Evolutionary conservation across 2,797 vertebrate species (phyloP).

Genomic region (Tapera naevia): DNA sequence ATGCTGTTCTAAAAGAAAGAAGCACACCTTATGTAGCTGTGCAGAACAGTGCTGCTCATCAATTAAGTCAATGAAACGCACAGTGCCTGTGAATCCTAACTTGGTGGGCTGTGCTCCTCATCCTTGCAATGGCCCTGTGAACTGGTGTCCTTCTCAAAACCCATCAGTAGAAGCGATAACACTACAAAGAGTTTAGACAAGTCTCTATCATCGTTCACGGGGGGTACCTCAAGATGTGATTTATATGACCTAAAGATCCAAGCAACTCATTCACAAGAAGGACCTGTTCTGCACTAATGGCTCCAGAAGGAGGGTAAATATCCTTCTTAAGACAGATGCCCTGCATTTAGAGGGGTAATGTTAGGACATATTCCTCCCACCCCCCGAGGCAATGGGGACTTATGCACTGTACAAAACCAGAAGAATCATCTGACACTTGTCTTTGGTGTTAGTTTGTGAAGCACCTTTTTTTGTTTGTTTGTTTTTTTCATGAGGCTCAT

Average conservation of each 20-base stretch:
- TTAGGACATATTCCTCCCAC: background rate
- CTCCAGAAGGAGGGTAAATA: background rate
- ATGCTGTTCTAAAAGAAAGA: background rate
- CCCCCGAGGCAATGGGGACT: background rate
- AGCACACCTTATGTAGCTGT: background rate
- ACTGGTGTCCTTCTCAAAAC: background rate
- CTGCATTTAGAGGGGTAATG: rapidly evolving
- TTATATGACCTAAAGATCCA: background rate
- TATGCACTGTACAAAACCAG: background rate
- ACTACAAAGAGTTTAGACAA: background rate
- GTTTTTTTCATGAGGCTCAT: constrained; percentile 57
- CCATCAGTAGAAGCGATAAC: background rate
- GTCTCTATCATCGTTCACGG: background rate
- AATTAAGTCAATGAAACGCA: background rate
- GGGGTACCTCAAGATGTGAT: background rate
- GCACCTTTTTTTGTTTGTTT: background rate
- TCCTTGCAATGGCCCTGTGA: background rate
- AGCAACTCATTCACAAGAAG: background rate
- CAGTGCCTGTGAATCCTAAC: background rate
- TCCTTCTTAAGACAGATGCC: background rate
- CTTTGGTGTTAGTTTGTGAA: background rate
- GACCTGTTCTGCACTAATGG: background rate
- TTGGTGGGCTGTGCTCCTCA: background rate
- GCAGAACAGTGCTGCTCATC: background rate
- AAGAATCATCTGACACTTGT: background rate